phyloP scores from a whole-genome alignment of 2,888 invertebrate genomes.

The Drosophila tripunctata region DNA sequence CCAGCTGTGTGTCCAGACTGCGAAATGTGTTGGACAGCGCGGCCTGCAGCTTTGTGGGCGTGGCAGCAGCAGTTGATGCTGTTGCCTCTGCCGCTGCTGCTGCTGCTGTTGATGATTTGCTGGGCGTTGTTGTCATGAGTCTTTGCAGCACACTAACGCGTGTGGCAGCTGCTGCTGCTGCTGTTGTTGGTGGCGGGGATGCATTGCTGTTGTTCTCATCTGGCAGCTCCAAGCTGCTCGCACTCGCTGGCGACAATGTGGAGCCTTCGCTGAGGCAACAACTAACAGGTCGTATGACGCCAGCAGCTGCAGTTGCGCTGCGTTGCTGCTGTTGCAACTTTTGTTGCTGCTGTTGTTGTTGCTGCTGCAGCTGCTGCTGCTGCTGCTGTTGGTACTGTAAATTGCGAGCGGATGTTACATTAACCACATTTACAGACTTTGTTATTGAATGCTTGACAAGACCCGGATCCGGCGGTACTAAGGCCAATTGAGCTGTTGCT shows the following conservation, averaged over 20 bases:
- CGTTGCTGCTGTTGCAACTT: slow-evolving; percentile 16
- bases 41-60: slow-evolving; percentile 63
- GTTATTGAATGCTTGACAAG: slow-evolving; percentile 84
- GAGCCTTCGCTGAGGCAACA: slow-evolving; percentile 61
- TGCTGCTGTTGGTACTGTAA: slow-evolving; percentile 68
- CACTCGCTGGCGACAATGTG: slow-evolving; percentile 64
- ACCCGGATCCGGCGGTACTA: slow-evolving; percentile 83
- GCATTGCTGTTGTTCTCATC: slow-evolving; percentile 55
- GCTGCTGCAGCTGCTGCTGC: slow-evolving; percentile 38
- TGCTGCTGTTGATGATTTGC: slow-evolving; percentile 9
- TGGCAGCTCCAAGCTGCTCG: slow-evolving; percentile 54
- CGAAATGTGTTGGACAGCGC: slow-evolving; percentile 79
- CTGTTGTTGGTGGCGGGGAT: slow-evolving; percentile 32
- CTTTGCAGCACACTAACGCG: slow-evolving; percentile 41
- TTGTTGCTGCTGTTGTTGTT: slow-evolving; percentile 16
- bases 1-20: slow-evolving; percentile 76
- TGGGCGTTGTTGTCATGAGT: slow-evolving; percentile 31
- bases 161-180: neutral
- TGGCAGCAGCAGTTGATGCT: neutral
- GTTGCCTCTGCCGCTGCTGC: neutral
- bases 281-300: slow-evolving; percentile 52
- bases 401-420: slow-evolving; percentile 80
- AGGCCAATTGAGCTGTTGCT: slow-evolving; percentile 74
- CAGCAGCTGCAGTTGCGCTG: neutral
- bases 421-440: slow-evolving; percentile 84